Evolutionary conservation across 2,113 vertebrate genomes (phyloP).

Genomic region (Suncus etruscus): DNA sequence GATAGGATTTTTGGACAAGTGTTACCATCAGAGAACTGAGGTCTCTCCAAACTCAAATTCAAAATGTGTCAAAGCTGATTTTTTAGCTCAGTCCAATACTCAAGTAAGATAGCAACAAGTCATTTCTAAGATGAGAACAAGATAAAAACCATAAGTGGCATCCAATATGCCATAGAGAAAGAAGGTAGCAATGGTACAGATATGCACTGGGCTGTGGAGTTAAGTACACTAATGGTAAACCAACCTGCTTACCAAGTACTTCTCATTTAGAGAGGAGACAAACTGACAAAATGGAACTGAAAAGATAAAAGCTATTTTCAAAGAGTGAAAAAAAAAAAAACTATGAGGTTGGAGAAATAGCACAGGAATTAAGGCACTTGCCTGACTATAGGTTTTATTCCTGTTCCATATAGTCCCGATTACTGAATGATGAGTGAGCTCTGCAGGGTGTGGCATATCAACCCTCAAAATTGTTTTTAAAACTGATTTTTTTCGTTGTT

Average conservation of each 20-base stretch:
- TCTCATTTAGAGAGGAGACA: not conserved
- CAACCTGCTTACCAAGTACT: not conserved
- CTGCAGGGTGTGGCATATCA: too few relatives aligned
- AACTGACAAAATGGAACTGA: not conserved
- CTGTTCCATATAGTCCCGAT: too few relatives aligned
- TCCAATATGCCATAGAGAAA: too few relatives aligned
- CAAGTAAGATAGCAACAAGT: not conserved
- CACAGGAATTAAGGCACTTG: too few relatives aligned
- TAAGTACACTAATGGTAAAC: not conserved
- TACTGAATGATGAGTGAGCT: too few relatives aligned
- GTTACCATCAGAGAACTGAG: slow-evolving; percentile 70
- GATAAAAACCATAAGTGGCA: not conserved
- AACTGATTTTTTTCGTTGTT: too few relatives aligned
- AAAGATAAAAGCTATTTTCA: slow-evolving; percentile 1
- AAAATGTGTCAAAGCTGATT: slow-evolving; percentile 38
- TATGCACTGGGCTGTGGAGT: rapidly evolving
- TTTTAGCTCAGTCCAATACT: slow-evolving; percentile 10
- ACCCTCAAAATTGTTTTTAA: too few relatives aligned
- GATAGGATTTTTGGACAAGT: slow-evolving; percentile 75
- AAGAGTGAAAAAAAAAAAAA: not conserved
- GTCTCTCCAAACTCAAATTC: slow-evolving; percentile 64
- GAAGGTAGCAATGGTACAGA: not conserved
- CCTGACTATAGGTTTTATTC: too few relatives aligned
- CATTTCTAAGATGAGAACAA: slow-evolving; percentile 31
- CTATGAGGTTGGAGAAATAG: too few relatives aligned